Conservation (phyloP, 2,888 invertebrate genomes). For the Rhimphoctona megacephalus region DNA sequence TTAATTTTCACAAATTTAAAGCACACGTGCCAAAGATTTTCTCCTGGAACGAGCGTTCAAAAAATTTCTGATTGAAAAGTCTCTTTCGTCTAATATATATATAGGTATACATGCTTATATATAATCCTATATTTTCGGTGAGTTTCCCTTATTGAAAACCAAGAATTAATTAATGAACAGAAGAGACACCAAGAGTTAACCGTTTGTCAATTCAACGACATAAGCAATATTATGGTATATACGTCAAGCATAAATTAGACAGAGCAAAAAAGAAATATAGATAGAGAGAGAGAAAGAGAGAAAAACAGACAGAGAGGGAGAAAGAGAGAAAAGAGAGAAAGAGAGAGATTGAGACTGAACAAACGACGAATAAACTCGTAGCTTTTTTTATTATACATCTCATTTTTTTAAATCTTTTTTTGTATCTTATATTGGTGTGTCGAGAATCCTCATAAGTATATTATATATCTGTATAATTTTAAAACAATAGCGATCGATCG, state of each 20-base stretch:
- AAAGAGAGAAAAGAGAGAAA: conserved; percentile 54
- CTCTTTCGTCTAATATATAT: neutral
- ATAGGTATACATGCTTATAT: neutral
- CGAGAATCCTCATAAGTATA: conserved; percentile 49
- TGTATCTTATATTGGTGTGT: conserved; percentile 48
- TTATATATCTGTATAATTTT: conserved; percentile 43
- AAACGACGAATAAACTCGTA: conserved; percentile 61
- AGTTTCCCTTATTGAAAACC: conserved; percentile 30
- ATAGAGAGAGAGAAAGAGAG: conserved; percentile 55
- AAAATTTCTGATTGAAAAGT: conserved; percentile 10
- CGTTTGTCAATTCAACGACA: conserved; percentile 43
- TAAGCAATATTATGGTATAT: conserved; percentile 52
- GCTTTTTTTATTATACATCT: conserved; percentile 58
- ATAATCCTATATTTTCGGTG: neutral
- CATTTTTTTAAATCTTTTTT: conserved; percentile 39
- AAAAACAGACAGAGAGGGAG: conserved; percentile 47
- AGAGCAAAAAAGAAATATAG: conserved; percentile 46
- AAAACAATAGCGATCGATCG: conserved; percentile 57
- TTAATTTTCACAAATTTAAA: neutral
- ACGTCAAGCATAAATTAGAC: conserved; percentile 38
- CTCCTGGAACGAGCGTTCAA: conserved; percentile 23
- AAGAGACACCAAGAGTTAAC: conserved; percentile 52
- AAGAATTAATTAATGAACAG: conserved; percentile 42
- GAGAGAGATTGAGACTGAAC: conserved; percentile 59
- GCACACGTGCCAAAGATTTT: neutral